Evolutionary conservation across 2,113 vertebrate species (phyloP).

Genomic region (Eonycteris spelaea): DNA sequence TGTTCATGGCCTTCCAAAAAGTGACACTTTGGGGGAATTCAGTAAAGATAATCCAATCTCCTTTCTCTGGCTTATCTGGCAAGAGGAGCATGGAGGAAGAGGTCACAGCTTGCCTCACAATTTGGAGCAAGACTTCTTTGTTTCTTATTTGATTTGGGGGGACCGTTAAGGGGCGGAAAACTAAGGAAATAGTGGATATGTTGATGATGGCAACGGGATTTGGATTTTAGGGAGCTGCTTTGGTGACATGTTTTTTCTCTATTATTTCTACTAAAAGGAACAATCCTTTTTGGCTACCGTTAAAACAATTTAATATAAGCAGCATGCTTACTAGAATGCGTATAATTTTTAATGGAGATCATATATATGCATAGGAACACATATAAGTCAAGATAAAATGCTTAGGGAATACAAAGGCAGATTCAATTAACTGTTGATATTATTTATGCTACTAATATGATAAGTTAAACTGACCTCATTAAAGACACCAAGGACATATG

Average conservation of each 20-base stretch:
- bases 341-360: background rate
- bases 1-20: background rate
- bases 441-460: background rate
- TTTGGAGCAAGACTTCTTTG: background rate
- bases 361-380: background rate
- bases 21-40: background rate
- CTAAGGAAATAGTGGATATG: background rate
- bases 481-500: background rate
- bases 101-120: background rate
- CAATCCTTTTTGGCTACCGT: background rate
- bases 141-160: background rate
- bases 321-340: background rate
- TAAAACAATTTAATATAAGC: background rate
- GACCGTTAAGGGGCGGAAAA: background rate
- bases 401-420: background rate
- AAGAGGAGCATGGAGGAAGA: background rate
- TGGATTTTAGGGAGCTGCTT: background rate
- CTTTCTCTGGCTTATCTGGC: background rate
- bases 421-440: background rate
- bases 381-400: background rate
- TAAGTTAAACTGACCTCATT: background rate
- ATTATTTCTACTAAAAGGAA: background rate
- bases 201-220: background rate
- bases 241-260: background rate
- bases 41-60: background rate